Conservation (phyloP, 1,140 invertebrate genomes). For the Argopecten irradians region DNA sequence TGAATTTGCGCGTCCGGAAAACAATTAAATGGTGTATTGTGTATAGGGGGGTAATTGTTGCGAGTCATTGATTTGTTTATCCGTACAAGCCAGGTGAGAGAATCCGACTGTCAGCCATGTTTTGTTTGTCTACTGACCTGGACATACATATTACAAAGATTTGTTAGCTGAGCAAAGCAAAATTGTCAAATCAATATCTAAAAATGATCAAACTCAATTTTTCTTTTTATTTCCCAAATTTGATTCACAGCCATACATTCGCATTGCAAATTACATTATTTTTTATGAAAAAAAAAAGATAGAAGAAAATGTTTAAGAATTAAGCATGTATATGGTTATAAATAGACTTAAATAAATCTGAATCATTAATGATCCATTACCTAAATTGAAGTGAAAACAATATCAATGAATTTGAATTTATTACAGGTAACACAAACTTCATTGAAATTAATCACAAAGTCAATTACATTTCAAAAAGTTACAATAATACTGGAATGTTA, state of each 20-base stretch:
- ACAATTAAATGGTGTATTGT: constrained; percentile 12
- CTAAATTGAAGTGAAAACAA: neutral
- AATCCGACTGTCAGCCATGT: neutral
- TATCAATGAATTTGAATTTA: neutral
- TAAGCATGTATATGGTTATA: no score
- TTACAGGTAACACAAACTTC: neutral
- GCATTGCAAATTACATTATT: no score
- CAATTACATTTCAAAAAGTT: no score
- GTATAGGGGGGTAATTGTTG: neutral
- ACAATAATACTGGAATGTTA: no score
- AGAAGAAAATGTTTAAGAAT: no score
- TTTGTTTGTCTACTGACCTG: neutral
- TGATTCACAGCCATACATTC: no score
- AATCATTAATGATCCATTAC: no score
- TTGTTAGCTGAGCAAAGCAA: neutral
- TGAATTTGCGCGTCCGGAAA: constrained; percentile 1
- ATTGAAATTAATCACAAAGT: no score
- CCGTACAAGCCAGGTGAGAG: neutral
- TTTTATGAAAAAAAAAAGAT: no score
- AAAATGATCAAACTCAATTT: neutral
- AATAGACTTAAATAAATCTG: no score
- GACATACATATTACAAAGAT: neutral
- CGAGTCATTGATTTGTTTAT: constrained; percentile 7
- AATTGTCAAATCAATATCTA: neutral
- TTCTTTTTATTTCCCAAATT: no score